Evolutionary conservation across 2,797 vertebrate genomes (phyloP).

Genomic region (Danio choprae): DNA sequence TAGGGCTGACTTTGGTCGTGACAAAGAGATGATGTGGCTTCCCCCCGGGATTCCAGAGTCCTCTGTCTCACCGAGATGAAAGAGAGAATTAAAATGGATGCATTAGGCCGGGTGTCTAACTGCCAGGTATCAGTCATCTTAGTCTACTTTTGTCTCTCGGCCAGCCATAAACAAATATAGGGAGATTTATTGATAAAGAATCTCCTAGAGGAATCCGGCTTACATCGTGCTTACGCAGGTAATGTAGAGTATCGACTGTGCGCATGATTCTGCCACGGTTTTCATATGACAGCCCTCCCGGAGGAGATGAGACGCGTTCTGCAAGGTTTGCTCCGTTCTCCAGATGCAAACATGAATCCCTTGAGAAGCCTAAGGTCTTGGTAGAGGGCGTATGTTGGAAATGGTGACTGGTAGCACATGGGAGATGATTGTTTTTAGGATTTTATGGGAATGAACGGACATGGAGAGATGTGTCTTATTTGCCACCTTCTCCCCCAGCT

Average conservation of each 20-base stretch:
- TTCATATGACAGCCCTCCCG: constrained; percentile 19
- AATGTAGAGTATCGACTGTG: constrained; percentile 49
- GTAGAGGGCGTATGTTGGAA: background rate
- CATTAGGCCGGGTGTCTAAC: constrained; percentile 2
- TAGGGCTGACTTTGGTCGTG: constrained; percentile 33
- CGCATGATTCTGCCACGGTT: constrained; percentile 17
- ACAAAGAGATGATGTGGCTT: constrained; percentile 55
- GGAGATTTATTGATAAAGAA: constrained; percentile 41
- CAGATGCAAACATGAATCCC: background rate
- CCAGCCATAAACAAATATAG: constrained; percentile 43
- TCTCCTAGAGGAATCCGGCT: constrained; percentile 25
- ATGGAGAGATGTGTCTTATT: constrained; percentile 14
- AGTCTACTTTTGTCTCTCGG: constrained; percentile 23
- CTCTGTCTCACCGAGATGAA: constrained; percentile 44
- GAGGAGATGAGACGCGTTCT: constrained; percentile 46
- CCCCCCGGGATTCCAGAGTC: constrained; percentile 43
- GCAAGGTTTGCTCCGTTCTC: constrained; percentile 39
- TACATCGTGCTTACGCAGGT: constrained; percentile 32
- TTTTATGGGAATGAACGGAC: background rate
- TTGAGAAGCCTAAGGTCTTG: background rate
- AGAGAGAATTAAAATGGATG: constrained; percentile 51
- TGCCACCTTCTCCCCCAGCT: constrained; percentile 24
- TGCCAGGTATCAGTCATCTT: constrained; percentile 44
- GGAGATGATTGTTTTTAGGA: constrained; percentile 5
- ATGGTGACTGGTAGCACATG: constrained; percentile 5